These are phyloP conservation scores for Cyprinodon tularosa DNA, from an alignment of 2,113 vertebrate species.

Conservation along the genomic window DNA sequence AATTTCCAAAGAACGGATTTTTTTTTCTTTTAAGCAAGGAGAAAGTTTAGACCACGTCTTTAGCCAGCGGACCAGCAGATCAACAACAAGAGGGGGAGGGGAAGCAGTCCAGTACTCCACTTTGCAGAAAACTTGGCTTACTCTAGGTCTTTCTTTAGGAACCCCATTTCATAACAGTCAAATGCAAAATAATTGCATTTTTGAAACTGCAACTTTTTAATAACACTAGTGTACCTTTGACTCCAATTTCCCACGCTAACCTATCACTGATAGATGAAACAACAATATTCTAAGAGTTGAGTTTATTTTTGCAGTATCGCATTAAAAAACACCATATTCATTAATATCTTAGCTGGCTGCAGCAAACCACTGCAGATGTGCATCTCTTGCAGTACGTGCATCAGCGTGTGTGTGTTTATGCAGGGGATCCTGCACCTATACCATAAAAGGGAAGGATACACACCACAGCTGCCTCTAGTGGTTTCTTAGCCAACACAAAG, in stretches of 20 bases:
- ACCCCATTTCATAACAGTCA: neutral
- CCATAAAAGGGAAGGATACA: constrained; percentile 72
- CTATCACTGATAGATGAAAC: neutral
- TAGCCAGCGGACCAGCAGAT: neutral
- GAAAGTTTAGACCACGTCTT: neutral
- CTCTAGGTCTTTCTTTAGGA: neutral
- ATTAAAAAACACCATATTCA: constrained; percentile 15
- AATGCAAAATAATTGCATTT: neutral
- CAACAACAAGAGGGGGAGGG: neutral
- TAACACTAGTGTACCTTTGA: neutral
- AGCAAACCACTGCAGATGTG: constrained; percentile 50
- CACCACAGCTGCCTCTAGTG: constrained; percentile 56
- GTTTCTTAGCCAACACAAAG: constrained; percentile 49
- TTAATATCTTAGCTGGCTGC: constrained; percentile 31
- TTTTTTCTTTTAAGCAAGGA: neutral
- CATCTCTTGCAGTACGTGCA: constrained; percentile 26
- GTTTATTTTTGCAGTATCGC: constrained; percentile 13
- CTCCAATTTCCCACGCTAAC: neutral
- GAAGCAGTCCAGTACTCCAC: neutral
- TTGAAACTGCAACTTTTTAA: neutral
- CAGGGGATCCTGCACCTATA: constrained; percentile 47
- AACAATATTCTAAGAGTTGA: neutral
- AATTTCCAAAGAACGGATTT: neutral
- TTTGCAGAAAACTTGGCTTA: neutral
- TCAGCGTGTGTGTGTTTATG: constrained; percentile 18